Conservation (phyloP, 2,113 vertebrate genomes). For the Ploceus nigricollis region DNA sequence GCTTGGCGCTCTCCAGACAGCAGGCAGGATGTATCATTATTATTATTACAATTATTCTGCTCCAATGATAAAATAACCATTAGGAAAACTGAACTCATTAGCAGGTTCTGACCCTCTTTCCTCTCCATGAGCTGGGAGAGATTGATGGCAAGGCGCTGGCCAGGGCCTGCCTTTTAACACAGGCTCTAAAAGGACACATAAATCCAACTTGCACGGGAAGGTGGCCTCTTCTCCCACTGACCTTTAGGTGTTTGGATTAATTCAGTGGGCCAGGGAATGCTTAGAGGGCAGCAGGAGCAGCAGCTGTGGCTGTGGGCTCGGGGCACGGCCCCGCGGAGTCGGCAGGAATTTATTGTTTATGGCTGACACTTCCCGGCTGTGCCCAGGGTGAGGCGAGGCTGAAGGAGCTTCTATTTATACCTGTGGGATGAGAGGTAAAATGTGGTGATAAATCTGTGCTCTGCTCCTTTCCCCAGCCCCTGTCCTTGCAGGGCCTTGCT, state of each 20-base stretch:
- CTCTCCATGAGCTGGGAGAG: background rate
- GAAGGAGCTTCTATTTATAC: conserved; percentile 48
- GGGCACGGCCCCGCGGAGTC: background rate
- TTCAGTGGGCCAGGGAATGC: background rate
- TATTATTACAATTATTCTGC: conserved; percentile 33
- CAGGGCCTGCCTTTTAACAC: background rate
- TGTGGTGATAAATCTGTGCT: background rate
- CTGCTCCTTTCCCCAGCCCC: background rate
- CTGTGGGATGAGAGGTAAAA: conserved; percentile 11
- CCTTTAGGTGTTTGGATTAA: background rate
- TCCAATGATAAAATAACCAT: conserved; percentile 41
- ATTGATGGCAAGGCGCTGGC: background rate
- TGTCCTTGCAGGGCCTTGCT: background rate
- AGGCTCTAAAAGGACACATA: background rate
- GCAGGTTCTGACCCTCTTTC: background rate
- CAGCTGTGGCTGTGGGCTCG: background rate
- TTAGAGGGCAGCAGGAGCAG: background rate
- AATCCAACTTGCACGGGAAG: background rate
- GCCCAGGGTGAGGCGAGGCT: background rate
- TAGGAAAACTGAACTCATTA: conserved; percentile 39
- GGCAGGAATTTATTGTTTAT: background rate
- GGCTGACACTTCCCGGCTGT: conserved; percentile 8
- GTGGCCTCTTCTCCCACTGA: background rate
- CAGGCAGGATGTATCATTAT: conserved; percentile 8
- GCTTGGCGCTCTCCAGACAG: background rate